Conservation (phyloP, 2,113 vertebrate species). For the Jacana jacana region DNA sequence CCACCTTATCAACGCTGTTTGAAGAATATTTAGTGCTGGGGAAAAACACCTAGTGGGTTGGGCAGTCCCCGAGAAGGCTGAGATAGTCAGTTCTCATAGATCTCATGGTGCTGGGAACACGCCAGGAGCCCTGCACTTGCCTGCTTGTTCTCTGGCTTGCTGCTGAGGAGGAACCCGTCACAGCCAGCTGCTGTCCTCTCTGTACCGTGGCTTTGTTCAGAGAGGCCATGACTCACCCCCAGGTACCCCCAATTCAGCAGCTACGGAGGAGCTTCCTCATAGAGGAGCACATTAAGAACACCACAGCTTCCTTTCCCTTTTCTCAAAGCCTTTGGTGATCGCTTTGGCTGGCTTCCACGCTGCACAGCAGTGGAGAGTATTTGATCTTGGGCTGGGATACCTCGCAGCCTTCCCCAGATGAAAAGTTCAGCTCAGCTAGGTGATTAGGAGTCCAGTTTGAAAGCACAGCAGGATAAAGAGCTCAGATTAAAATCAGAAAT, state of each 20-base stretch:
- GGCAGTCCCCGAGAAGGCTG: accelerated
- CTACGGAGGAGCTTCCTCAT: neutral
- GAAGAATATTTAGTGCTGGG: too few species aligned
- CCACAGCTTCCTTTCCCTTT: neutral
- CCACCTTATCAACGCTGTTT: too few species aligned
- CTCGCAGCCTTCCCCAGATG: conserved; percentile 12
- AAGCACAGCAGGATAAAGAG: conserved; percentile 60
- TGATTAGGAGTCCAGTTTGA: conserved; percentile 41
- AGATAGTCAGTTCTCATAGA: neutral
- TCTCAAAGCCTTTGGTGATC: neutral
- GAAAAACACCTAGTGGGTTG: accelerated
- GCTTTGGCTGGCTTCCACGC: neutral
- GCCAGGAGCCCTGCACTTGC: accelerated
- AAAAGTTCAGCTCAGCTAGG: conserved; percentile 42
- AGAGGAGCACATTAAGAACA: neutral
- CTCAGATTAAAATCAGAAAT: conserved; percentile 66
- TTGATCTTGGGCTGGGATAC: conserved; percentile 49
- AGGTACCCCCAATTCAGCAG: neutral
- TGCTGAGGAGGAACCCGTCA: neutral
- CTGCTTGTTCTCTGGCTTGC: neutral
- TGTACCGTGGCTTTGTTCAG: neutral
- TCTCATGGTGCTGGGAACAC: neutral
- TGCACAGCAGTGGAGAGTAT: conserved; percentile 50
- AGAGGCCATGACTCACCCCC: neutral
- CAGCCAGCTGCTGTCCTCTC: neutral